Evolutionary conservation across 2,113 vertebrate species (phyloP).

Genomic region (Sorex fumeus): DNA sequence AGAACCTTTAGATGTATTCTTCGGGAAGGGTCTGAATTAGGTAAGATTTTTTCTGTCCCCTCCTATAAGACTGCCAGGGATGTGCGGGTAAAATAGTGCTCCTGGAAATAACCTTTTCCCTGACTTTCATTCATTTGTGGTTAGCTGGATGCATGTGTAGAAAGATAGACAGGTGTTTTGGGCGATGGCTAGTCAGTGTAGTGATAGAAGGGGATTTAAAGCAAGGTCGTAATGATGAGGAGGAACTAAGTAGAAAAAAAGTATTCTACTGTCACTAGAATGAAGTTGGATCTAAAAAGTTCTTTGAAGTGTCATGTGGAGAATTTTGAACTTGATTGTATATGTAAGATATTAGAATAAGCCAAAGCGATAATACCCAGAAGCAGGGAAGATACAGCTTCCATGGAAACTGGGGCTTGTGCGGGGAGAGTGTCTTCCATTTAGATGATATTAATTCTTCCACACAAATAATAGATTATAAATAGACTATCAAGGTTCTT

Average conservation of each 20-base stretch:
- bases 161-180: no score
- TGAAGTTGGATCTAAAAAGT: not conserved
- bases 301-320: not conserved
- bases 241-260: not conserved
- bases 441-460: not conserved
- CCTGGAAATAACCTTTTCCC: not conserved
- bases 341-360: not conserved
- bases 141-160: not conserved
- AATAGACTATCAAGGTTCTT: not conserved
- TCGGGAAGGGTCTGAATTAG: not conserved
- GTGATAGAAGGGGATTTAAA: not conserved
- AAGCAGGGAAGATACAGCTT: constrained; percentile 6
- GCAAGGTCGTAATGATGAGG: not conserved
- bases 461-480: not conserved
- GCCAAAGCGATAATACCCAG: not conserved
- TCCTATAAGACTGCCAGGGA: not conserved
- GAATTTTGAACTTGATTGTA: not conserved
- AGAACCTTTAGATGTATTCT: not conserved
- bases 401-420: not conserved
- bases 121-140: not conserved
- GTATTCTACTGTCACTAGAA: not conserved
- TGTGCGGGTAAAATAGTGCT: not conserved
- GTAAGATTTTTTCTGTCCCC: not conserved
- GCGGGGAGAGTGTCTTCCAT: not conserved
- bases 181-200: not conserved